Base-by-base conservation (phyloP, 2,113 vertebrate genomes). In the Tricholaema leucomelas region DNA sequence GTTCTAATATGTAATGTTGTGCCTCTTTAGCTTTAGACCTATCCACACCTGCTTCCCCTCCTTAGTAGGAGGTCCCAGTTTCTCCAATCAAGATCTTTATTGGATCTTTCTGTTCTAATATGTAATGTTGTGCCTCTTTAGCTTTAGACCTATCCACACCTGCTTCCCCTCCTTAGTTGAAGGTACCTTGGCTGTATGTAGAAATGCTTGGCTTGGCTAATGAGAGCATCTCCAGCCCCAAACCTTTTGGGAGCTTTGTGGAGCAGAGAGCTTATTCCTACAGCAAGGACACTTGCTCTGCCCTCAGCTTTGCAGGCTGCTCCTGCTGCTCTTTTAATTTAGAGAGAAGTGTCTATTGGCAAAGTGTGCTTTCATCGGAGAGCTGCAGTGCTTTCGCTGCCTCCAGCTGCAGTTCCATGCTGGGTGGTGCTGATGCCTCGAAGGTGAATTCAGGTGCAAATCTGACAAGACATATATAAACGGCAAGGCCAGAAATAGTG, bases 401-500 rank as follows among this genome's bases (percentile, higher is more conserved):
- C 52, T 70, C 70, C 3, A 0, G 76, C 86, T 52, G 65, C 4
- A 9, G 61, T 86, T 88, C 81, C 70, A 65, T 3, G 0, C 70
- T 75, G 73, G 42, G 63, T 84, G 88, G 83, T 79, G 69, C 74
- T 0, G 1, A 52, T 35, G 88, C 84, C 91, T 91, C 1, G 0
- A 64, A 87, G 92, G 91, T 81, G 78, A 88, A 86, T 87, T 67
- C 86, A 93, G 91, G 96, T 93, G 91, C 87, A 89, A 94, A 95
- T 85, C 67, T 91, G 91, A 95, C 92, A 87, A 89, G 92, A 89
- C 42, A n/a, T 4, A 0, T 80, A 93, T 87, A 94, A 94, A 94
- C 85, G 91, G 72, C 87, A 89, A 59, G 65, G 87, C 88, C 84
- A 85, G 84, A 89, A 96, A 94, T 82, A 95, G 84, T 15, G 66